A percentile compares a stretch with the other conserved stretches of the same genome.
Evolutionary conservation across 2,797 vertebrate species (phyloP).

Genomic region (Phoeniculus purpureus): DNA sequence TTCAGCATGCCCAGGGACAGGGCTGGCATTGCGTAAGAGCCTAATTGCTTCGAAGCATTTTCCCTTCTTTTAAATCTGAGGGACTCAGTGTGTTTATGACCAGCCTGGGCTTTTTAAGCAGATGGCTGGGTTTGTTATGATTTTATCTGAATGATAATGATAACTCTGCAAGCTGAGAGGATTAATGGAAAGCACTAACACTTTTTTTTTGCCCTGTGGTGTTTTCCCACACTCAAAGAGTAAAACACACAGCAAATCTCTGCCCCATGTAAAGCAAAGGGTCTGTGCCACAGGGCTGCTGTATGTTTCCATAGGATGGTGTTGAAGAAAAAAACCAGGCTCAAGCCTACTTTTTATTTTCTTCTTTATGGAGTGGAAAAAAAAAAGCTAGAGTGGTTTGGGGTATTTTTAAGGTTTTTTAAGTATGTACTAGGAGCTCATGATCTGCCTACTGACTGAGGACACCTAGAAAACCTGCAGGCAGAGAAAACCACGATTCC

Average conservation of each 20-base stretch:
- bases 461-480: not conserved
- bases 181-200: conserved; percentile 24
- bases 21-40: conserved; percentile 63
- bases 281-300: not conserved
- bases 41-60: conserved; percentile 47
- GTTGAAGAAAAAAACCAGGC: not conserved
- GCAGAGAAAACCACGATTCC: not conserved
- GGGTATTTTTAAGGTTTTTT: accelerated
- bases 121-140: conserved; percentile 28
- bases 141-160: conserved; percentile 25
- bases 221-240: conserved; percentile 1
- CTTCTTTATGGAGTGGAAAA: not conserved
- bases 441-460: not conserved
- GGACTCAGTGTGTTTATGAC: conserved; percentile 38
- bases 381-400: not conserved
- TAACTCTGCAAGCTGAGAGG: conserved; percentile 29
- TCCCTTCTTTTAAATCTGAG: conserved; percentile 58
- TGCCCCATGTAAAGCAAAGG: not conserved
- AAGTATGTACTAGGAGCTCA: not conserved
- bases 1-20: conserved; percentile 51
- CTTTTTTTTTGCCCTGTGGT: not conserved
- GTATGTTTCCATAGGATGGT: not conserved
- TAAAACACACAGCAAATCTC: not conserved
- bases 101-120: conserved; percentile 25
- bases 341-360: not conserved